Conservation (phyloP, 1,140 invertebrate species). For the Caerostris extrusa region DNA sequence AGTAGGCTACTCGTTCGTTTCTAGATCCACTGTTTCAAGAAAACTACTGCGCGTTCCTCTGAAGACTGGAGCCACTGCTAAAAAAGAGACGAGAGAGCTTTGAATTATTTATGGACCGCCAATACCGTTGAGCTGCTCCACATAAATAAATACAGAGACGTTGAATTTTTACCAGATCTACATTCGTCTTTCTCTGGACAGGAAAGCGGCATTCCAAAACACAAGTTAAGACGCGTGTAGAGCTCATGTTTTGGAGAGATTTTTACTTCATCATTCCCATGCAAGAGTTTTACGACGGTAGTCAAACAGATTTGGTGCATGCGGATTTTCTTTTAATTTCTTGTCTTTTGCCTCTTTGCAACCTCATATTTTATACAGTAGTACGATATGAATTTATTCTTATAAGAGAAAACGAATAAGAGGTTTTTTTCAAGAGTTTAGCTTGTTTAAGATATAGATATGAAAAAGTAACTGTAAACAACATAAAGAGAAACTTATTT, state of each 20-base stretch:
- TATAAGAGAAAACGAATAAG: no score
- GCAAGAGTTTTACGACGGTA: background rate
- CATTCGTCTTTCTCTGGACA: background rate
- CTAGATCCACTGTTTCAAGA: background rate
- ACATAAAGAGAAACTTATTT: no score
- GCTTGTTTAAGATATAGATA: no score
- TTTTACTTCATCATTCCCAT: background rate
- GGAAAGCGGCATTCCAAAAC: background rate
- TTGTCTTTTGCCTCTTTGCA: background rate
- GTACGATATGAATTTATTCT: no score
- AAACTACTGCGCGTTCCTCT: background rate
- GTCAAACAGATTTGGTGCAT: background rate
- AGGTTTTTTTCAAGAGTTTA: no score
- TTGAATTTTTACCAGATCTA: conserved; percentile 20
- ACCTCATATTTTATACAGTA: background rate
- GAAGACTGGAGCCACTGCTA: background rate
- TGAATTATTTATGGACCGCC: conserved; percentile 43
- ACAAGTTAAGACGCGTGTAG: background rate
- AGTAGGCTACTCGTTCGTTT: conserved; percentile 5
- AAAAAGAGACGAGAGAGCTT: background rate
- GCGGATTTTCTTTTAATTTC: background rate
- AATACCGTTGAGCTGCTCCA: background rate
- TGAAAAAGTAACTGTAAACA: no score
- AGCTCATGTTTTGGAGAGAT: background rate
- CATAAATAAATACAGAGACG: background rate